A percentile compares a stretch with the other conserved stretches of the same genome.
These are phyloP conservation scores for Aldabrachelys gigantea DNA, from an alignment of 2,113 vertebrate genomes.

Conservation along the genomic window DNA sequence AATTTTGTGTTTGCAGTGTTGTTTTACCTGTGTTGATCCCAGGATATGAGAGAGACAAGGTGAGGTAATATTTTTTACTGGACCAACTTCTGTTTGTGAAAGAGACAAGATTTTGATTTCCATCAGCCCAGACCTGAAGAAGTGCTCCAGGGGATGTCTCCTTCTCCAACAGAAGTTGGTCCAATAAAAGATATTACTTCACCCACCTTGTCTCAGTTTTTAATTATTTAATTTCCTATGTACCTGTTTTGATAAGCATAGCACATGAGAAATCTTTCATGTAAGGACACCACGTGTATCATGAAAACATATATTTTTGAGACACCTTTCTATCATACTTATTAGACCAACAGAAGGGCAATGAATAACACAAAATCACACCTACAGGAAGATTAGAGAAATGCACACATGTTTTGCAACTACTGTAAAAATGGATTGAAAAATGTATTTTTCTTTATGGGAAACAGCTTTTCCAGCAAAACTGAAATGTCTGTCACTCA, in stretches of 20 bases:
- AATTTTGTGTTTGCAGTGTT: not conserved
- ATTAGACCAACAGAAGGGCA: not conserved
- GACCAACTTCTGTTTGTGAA: not conserved
- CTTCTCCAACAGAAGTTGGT: not conserved
- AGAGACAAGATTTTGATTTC: not conserved
- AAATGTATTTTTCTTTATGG: not conserved
- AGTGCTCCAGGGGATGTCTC: not conserved
- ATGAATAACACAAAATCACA: not conserved
- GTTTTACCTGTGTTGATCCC: not conserved
- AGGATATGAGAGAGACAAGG: not conserved
- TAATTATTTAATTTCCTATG: not conserved
- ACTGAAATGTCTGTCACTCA: not conserved
- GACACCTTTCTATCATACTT: not conserved
- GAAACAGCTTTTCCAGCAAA: not conserved
- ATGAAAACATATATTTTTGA: not conserved
- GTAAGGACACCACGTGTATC: not conserved
- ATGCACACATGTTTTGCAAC: fast-evolving
- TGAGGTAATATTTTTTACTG: not conserved
- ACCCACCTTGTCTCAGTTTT: not conserved
- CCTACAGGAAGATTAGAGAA: not conserved
- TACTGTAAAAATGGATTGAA: not conserved
- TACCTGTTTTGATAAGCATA: not conserved
- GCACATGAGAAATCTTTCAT: slow-evolving; percentile 9
- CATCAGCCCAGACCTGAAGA: not conserved
- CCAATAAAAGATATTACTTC: too few relatives aligned